Evolutionary conservation across 2,888 invertebrate species (phyloP), one percentile per base, ranked within the genome.

Genomic region (Apocheima hispidaria): DNA sequence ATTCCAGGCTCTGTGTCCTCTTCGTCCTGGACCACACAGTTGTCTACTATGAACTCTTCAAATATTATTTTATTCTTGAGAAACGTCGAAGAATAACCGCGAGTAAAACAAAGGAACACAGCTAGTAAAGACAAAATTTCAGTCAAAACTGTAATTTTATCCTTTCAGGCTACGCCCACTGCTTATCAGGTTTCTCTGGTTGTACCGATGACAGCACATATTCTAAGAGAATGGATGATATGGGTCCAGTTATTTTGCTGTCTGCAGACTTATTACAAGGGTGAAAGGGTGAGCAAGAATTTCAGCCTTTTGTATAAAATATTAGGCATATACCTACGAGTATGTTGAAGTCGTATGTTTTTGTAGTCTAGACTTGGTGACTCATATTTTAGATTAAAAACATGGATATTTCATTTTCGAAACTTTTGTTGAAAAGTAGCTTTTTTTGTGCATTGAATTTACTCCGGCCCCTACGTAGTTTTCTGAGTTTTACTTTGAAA

Each of bases 151-250:
- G 30, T 46, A 30, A 16, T 46, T 14, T 30, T 16, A 46, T 46
- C 30, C 30, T 30, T 46, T 46, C 46, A 30, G 30, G 30, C 46
- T 10, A 30, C 14, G 14, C 14, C 23, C 12, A 16, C 1, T 12
- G 46, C 18, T 30, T 46, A 46, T 46, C 46, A 30, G 30, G 6
- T 21, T n/a, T 48, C 36, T 36, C 2, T 26, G 26, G 26, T 18
- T 26, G 16, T 38, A 38, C 16, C 16, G 38, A 26, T 38, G 50
- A 50, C 50, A 50, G 50, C 50, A 26, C 12, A 50, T 38, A 50
- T 23, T 26, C 23, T 16, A 26, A 38, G 36, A 16, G 26, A 50
- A 50, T 18, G 38, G 10, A 26, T 50, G 50, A 50, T 50, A 18
- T n/a, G 50, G 50, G 38, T 50, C 26, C 16, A 26, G 50, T 50